Conservation (phyloP, 2,797 vertebrate genomes). For the Rhinoraja longicauda region DNA sequence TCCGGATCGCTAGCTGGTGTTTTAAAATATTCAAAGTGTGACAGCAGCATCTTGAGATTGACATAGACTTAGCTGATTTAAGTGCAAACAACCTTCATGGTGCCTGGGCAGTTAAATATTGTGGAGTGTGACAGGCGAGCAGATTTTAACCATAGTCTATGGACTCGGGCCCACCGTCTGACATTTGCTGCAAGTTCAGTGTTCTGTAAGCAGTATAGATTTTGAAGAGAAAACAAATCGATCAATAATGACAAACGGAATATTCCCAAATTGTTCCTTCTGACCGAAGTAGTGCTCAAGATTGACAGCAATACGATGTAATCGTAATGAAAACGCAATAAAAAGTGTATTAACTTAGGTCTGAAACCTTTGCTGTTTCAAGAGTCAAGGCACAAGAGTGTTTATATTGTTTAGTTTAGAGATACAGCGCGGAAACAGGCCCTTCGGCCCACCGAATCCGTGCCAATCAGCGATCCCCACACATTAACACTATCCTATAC, state of each 20-base stretch:
- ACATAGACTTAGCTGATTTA: neutral
- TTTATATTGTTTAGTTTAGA: no score
- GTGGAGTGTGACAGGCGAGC: neutral
- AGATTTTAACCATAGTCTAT: neutral
- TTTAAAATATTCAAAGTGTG: constrained; percentile 14
- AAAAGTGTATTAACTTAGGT: neutral
- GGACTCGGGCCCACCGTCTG: neutral
- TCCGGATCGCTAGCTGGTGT: neutral
- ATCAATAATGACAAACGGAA: neutral
- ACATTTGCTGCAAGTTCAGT: neutral
- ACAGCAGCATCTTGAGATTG: neutral
- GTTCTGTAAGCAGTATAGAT: neutral
- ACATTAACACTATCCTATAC: no score
- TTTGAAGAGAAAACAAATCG: neutral
- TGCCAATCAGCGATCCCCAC: no score
- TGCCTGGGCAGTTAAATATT: neutral
- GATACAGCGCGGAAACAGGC: no score
- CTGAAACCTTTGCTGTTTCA: neutral
- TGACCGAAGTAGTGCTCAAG: no score
- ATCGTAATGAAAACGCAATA: neutral
- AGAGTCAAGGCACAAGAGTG: no score
- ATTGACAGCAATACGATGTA: neutral
- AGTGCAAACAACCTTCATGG: neutral
- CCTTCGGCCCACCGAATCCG: no score
- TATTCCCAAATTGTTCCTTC: neutral